Evolutionary conservation across 2,888 invertebrate genomes (phyloP).

Genomic region (Tinea trinotella): DNA sequence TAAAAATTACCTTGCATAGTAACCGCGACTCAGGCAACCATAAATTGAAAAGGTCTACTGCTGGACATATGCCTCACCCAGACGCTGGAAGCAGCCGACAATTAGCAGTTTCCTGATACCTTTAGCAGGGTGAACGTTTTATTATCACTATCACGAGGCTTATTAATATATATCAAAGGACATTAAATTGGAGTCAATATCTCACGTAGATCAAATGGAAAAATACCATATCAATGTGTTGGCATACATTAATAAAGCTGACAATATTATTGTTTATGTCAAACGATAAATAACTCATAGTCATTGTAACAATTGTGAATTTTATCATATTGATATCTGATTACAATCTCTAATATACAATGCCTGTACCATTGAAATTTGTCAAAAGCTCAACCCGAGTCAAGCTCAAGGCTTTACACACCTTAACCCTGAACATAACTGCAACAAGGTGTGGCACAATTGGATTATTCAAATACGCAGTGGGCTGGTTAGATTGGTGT

Average conservation of each 20-base stretch:
- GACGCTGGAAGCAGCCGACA: too few species aligned
- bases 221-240: too few species aligned
- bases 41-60: too few species aligned
- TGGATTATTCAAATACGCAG: constrained; percentile 50
- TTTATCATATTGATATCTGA: not conserved
- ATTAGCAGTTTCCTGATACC: too few species aligned
- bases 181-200: too few species aligned
- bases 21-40: too few species aligned
- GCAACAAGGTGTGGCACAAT: constrained; percentile 39
- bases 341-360: not conserved
- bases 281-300: not conserved
- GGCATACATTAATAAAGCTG: not conserved
- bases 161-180: too few species aligned
- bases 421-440: constrained; percentile 43
- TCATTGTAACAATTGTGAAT: not conserved
- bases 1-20: too few species aligned
- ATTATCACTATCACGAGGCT: too few species aligned
- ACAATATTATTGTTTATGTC: not conserved
- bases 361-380: not conserved
- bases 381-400: constrained; percentile 32
- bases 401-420: constrained; percentile 55
- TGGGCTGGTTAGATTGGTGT: constrained; percentile 37
- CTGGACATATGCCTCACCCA: too few species aligned
- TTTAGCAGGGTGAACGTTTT: too few species aligned
- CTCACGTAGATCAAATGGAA: too few species aligned